Conservation (phyloP, 2,113 vertebrate species). For the Rhadina sibilatrix region DNA sequence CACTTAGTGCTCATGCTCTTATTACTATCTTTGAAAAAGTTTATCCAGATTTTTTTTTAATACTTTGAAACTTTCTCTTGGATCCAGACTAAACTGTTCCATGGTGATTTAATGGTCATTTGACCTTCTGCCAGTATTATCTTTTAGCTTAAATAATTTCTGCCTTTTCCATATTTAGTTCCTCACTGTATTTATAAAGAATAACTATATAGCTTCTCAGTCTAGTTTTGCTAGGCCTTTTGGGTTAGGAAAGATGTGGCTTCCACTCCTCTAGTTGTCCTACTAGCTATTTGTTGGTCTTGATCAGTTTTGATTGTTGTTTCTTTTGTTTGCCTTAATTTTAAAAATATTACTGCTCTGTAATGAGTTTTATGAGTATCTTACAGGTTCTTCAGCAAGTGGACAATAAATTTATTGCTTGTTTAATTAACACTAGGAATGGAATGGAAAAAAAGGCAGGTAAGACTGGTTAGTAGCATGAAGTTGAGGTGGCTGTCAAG, state of each 20-base stretch:
- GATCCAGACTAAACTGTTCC: not conserved
- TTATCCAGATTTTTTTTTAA: not conserved
- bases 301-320: not conserved
- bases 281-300: not conserved
- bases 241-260: not conserved
- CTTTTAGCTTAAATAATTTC: not conserved
- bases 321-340: constrained; percentile 2
- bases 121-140: not conserved
- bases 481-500: not conserved
- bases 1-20: not conserved
- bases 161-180: not conserved
- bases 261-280: not conserved
- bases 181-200: not conserved
- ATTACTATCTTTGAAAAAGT: not conserved
- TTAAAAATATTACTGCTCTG: not conserved
- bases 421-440: constrained; percentile 85
- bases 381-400: constrained; percentile 94
- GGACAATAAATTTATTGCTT: constrained; percentile 98
- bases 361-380: constrained; percentile 33
- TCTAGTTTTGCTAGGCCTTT: not conserved
- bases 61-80: not conserved
- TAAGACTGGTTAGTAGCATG: constrained; percentile 39
- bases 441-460: constrained; percentile 63
- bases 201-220: not conserved
- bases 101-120: not conserved